Base-by-base conservation (phyloP, 37 sponge, comb jelly and placozoan species). In the Ianthella basta region DNA sequence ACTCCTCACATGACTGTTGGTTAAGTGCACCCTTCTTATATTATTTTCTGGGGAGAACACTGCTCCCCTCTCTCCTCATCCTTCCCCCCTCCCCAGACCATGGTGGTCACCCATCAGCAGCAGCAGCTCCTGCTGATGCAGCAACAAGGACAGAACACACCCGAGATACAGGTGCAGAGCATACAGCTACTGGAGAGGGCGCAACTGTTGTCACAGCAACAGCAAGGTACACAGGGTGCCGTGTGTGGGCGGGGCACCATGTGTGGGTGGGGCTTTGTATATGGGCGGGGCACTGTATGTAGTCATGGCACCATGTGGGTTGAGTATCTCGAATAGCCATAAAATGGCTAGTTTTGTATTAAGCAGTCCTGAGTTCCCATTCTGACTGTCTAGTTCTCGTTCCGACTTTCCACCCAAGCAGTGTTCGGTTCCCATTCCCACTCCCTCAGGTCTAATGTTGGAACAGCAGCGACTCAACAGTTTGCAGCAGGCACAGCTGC, bases 301-400 rank as follows among this genome's bases (percentile, higher is more conserved):
- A 84, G 56, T 24, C 68, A 84, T 21, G 34, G 16, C 12, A 83
- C 89, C 35, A 41, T 41, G 44, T 84, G 84, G 56, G 61, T 57
- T 29, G 15, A 66, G 30, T 8, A 44, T 44, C 3, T 8, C 50
- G 8, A 10, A 8, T 44, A 8, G 50, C n/a, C n/a, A n/a, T n/a
- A n/a, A n/a, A n/a, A n/a, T n/a, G n/a, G n/a, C n/a, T n/a, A n/a
- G n/a, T n/a, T n/a, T n/a, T n/a, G n/a, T n/a, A n/a, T n/a, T n/a
- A n/a, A n/a, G n/a, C n/a, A n/a, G n/a, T n/a, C n/a, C n/a, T n/a
- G n/a, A n/a, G n/a, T n/a, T n/a, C n/a, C n/a, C n/a, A n/a, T n/a
- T n/a, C n/a, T n/a, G n/a, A n/a, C n/a, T n/a, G n/a, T n/a, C n/a
- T n/a, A n/a, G n/a, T n/a, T n/a, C n/a, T n/a, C n/a, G n/a, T n/a